A percentile compares a stretch with the other conserved stretches of the same genome.
These are phyloP conservation scores for Diadema setosum DNA, from an alignment of 35 echinoderm and acorn worm species.

Conservation along the genomic window DNA sequence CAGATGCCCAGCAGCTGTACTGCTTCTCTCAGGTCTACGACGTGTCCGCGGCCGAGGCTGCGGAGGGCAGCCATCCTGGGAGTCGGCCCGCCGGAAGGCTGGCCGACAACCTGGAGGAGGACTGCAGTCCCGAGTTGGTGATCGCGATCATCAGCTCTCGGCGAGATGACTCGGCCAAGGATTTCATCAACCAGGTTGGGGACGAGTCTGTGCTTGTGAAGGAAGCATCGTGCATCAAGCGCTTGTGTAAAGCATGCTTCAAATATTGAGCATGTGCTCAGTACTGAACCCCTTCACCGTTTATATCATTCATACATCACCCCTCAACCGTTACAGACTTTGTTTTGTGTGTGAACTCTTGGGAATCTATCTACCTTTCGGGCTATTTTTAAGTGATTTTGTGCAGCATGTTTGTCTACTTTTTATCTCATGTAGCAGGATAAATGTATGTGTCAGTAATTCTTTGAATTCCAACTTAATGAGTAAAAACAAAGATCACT, in stretches of 20 bases:
- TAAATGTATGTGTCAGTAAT: too few species aligned
- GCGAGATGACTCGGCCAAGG: not conserved
- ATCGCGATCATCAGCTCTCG: not conserved
- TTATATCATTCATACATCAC: too few species aligned
- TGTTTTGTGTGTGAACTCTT: too few species aligned
- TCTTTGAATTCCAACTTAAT: too few species aligned
- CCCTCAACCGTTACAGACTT: too few species aligned
- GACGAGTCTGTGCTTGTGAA: not conserved
- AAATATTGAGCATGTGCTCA: too few species aligned
- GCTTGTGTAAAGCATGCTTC: not conserved
- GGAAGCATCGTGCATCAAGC: not conserved
- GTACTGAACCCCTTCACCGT: too few species aligned
- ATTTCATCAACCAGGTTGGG: conserved; percentile 15
- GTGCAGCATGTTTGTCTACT: too few species aligned
- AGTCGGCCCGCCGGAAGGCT: not conserved
- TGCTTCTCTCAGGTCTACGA: conserved; percentile 16
- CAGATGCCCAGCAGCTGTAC: not conserved
- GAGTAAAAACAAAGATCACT: too few species aligned
- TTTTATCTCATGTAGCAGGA: too few species aligned
- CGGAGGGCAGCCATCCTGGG: not conserved
- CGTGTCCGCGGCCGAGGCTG: not conserved
- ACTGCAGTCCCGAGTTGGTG: not conserved
- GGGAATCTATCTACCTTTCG: too few species aligned
- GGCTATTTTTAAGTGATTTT: too few species aligned
- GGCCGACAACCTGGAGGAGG: not conserved